Evolutionary conservation across 2,797 vertebrate genomes (phyloP), one percentile per base, ranked within the genome.

Genomic region (Sebastes glaucus): DNA sequence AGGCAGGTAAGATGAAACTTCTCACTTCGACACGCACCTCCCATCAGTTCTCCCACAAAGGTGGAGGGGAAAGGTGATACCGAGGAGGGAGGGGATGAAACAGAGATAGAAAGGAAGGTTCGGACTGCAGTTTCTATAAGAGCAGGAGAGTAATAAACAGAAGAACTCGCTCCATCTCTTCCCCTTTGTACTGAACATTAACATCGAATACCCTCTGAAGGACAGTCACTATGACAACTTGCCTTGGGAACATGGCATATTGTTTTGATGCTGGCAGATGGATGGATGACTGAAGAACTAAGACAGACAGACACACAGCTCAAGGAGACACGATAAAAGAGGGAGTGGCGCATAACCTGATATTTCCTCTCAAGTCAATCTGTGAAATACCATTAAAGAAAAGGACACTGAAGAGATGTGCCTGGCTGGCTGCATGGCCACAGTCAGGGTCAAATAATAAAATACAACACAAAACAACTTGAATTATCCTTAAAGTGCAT

Each of bases 151-250:
- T 64, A 42, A 73, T 59, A 78, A 77, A 79, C 62, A 42, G 67
- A 56, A 49, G 49, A 28, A 53, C 1, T 42, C 30, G 49, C 70
- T 69, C 80, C 49, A 5, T 67, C 55, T 38, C 33, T 60, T 72
- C 49, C 46, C 46, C 55, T 79, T 79, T 71, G 59, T 63, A 59
- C 70, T 74, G 52, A 70, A 84, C 63, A 65, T 70, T 70, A 65
- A 77, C 77, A 88, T 92, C 82, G 78, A 88, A 78, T 88, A 73
- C 80, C 84, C 79, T 84, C 82, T 82, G 76, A 87, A 89, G 76
- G 84, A 88, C 85, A 77, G 87, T 87, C 91, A 78, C 91, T 90
- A 88, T 89, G 89, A 93, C 89, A 91, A 89, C 87, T 88, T 88
- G 88, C 87, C 84, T 89, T 64, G 22, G 81, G 88, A 88, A 87